Evolutionary conservation across 2,113 vertebrate species (phyloP).

Genomic region (Potamarius usumacintae): DNA sequence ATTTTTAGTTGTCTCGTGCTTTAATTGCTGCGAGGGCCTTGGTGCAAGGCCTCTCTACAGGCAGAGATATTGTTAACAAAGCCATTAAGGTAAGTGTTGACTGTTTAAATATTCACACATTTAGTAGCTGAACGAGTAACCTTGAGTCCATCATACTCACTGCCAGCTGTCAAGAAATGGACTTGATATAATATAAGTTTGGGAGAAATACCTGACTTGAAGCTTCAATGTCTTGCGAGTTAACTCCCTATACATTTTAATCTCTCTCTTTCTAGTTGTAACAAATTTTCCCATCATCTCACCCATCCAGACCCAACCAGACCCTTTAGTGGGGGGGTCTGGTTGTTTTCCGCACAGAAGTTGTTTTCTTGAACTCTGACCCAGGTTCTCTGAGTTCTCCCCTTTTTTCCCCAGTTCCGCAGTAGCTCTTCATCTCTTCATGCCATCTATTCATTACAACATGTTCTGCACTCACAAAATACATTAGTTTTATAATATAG

Average conservation of each 20-base stretch:
- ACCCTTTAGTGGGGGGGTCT: no score
- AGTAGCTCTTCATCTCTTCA: neutral
- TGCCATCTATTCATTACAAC: neutral
- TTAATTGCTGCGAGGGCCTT: slow-evolving; percentile 82
- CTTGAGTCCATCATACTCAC: neutral
- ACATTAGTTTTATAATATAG: neutral
- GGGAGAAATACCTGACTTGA: neutral
- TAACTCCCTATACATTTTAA: neutral
- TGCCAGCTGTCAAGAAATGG: neutral
- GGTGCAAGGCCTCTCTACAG: slow-evolving; percentile 79
- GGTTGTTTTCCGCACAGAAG: no score
- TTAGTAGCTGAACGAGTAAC: neutral
- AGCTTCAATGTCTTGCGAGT: neutral
- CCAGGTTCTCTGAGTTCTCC: neutral
- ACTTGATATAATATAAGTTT: neutral
- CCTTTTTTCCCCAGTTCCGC: neutral
- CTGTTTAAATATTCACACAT: neutral
- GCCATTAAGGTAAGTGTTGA: slow-evolving; percentile 75
- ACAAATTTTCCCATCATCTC: no score
- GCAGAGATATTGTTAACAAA: slow-evolving; percentile 80
- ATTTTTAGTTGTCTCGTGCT: slow-evolving; percentile 76
- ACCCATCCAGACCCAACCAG: no score
- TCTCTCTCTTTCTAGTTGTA: no score
- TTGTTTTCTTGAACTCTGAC: neutral
- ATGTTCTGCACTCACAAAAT: neutral